phyloP scores from a whole-genome alignment of 92 coral and sea anemone genomes.

The Bergia sp. region DNA sequence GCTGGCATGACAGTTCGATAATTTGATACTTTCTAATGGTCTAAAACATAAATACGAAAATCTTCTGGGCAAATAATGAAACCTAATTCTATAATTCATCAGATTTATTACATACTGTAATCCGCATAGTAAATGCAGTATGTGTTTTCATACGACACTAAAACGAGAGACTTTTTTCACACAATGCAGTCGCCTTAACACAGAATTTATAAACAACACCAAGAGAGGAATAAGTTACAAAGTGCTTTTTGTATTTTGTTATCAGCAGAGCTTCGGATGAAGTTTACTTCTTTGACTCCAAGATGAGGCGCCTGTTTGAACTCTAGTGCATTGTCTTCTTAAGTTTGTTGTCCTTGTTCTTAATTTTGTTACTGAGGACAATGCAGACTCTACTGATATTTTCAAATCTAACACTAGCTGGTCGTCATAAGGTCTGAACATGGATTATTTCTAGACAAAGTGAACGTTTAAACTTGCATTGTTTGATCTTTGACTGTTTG shows the following conservation, averaged over 20 bases:
- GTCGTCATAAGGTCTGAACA: conserved; percentile 2
- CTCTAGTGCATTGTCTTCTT: conserved; percentile 4
- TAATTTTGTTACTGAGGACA: conserved; percentile 21
- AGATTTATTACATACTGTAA: not conserved
- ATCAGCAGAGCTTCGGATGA: not conserved
- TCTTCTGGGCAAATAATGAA: conserved; percentile 29
- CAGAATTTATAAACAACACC: not conserved
- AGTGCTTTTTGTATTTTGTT: not conserved
- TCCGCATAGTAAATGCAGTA: not conserved
- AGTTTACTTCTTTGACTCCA: not conserved
- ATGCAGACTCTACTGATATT: conserved; percentile 3
- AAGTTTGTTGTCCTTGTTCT: conserved; percentile 35
- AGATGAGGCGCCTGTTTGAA: not conserved
- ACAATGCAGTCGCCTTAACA: not conserved
- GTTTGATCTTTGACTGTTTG: conserved; percentile 15
- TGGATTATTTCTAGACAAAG: conserved; percentile 1
- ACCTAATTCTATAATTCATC: conserved; percentile 5
- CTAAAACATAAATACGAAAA: conserved; percentile 9
- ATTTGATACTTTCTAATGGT: conserved; percentile 39
- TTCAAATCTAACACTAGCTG: conserved; percentile 9
- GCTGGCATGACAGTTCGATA: conserved; percentile 23
- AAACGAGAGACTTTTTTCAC: not conserved
- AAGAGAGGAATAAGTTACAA: not conserved
- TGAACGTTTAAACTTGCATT: conserved; percentile 12
- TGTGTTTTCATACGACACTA: not conserved